Evolutionary conservation across 2,797 vertebrate species (phyloP), one percentile per base, ranked within the genome.

Genomic region (Danio jaintianensis): DNA sequence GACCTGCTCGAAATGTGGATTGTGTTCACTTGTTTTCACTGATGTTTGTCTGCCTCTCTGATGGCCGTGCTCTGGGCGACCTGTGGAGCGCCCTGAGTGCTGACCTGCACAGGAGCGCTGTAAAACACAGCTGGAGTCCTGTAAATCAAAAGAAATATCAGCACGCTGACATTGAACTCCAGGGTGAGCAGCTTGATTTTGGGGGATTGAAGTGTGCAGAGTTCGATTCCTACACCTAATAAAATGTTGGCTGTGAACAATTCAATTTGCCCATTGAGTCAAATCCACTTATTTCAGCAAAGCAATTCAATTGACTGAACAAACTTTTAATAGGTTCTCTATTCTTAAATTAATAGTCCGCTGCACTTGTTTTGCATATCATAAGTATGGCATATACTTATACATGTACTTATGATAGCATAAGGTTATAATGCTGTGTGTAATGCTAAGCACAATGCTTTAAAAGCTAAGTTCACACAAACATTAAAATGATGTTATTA

Each of bases 61-160:
- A 38, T 50, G 69, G 69, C 45, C 2, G 9, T 40, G 22, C 78
- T 62, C 75, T 45, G 53, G 38, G 47, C 52, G 53, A 74, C 62
- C 58, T 4, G 47, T 29, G 43, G 52, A 72, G 75, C 52, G 40
- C 4, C 0, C 10, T 3, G 53, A 13, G 38, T 56, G 52, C 9
- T 3, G 8, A 42, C 8, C 75, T 73, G 53, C 12, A 15, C 69
- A 2, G 13, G 52, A 20, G 40, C 29, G 71, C 22, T 77, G 64
- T 50, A 38, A 53, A 76, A 67, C 72, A 42, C 63, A 45, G 66
- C 72, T 69, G 45, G 77, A 62, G 68, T 75, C 75, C 67, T 77
- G 80, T 80, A 71, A 84, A 86, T 78, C 50, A 55, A 78, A 86
- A 80, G 74, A 78, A 78, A 70, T 66, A 74, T 71, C 18, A 38